Base-by-base conservation (phyloP, 92 coral and sea anemone species). In the Chrysogorgia sp. region DNA sequence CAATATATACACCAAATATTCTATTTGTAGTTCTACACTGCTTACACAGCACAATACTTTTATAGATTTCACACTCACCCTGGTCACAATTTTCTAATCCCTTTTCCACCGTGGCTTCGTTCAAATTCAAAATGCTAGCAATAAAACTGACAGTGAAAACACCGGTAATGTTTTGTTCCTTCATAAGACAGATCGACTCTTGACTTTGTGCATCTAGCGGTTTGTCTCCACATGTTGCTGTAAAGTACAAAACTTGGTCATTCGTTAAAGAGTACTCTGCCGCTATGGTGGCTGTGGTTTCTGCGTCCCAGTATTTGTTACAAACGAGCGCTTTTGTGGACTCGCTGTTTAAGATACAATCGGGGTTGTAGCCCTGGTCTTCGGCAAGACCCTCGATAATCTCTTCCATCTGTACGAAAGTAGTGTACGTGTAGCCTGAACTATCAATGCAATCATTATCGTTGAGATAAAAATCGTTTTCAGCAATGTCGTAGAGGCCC, bases 341-440 rank as follows among this genome's bases (percentile, higher is more conserved):
- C 29, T 61, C 68, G 68, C 68, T 61, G 68, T 61, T 61, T 25
- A 61, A 33, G n/a, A 61, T 61, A 28, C 68, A 61, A 9, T 61
- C 40, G 21, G 35, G 21, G 21, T 61, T 61, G 35, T 61, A 61
- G 35, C 40, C 68, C 14, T 61, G 10, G 68, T 33, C 40, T 25
- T 25, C 35, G 29, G 68, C 68, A 28, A 25, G 40, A 25, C 34
- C 68, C 10, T 25, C 68, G 40, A 61, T 61, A 1, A 61, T 61
- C 10, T 61, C 68, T 20, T 61, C 68, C 34, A 61, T 61, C 10
- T 61, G 34, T 61, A 21, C 35, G 15, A 22, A 61, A 0, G 68
- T 61, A 10, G 68, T 61, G 35, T 61, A 61, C 68, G n/a, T 17
- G 29, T 61, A 61, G 7, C 68, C 68, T 8, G 21, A 21, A 6